Evolutionary conservation across 2,888 invertebrate species (phyloP).

Genomic region (Crioceris asparagi): DNA sequence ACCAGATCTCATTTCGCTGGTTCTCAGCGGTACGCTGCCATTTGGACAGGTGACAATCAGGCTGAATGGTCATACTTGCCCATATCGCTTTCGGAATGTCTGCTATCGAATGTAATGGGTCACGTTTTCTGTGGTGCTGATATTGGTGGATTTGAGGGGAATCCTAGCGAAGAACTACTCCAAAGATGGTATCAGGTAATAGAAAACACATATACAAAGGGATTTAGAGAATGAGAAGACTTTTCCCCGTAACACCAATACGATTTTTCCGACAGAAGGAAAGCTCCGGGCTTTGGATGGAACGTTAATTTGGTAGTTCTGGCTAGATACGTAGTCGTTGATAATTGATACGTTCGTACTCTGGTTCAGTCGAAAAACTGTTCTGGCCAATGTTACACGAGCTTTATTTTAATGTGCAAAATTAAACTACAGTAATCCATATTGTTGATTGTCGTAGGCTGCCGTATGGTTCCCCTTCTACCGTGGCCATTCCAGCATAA

Average conservation of each 20-base stretch:
- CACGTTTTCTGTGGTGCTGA: constrained; percentile 90
- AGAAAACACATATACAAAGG: background rate
- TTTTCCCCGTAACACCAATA: too few relatives aligned
- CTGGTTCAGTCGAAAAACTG: too few relatives aligned
- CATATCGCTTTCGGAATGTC: constrained; percentile 79
- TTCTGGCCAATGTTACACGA: too few relatives aligned
- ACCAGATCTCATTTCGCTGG: constrained; percentile 86
- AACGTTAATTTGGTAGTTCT: too few relatives aligned
- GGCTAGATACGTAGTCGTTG: too few relatives aligned
- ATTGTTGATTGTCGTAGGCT: constrained; percentile 42
- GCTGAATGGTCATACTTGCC: constrained; percentile 87
- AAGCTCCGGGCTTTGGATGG: too few relatives aligned
- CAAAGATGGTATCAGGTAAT: constrained; percentile 43
- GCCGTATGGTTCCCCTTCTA: constrained; percentile 90
- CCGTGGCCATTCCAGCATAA: constrained; percentile 89
- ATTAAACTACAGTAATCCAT: background rate
- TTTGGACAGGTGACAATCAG: constrained; percentile 96
- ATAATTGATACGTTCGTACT: too few relatives aligned
- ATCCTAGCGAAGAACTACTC: constrained; percentile 5
- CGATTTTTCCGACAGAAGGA: too few relatives aligned
- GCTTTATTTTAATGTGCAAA: too few relatives aligned
- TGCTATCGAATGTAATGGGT: constrained; percentile 61
- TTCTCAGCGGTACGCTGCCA: constrained; percentile 76
- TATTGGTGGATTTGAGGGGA: constrained; percentile 73
- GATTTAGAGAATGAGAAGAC: too few relatives aligned